Evolutionary conservation across 2,113 vertebrate species (phyloP), one percentile per base, ranked within the genome.

Genomic region (Euleptes europaea): DNA sequence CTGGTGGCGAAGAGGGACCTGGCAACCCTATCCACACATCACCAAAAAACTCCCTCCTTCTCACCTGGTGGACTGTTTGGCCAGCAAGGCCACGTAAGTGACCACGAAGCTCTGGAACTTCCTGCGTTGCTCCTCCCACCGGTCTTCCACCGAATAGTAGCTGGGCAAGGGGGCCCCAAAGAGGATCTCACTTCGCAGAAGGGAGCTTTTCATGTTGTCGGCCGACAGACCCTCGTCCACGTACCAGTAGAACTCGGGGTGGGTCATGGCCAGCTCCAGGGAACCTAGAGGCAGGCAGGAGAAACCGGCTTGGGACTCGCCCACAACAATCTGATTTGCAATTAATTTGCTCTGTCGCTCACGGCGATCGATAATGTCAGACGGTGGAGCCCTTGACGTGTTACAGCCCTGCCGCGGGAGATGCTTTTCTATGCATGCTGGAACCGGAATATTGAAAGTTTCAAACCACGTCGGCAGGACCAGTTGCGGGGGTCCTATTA

Each of bases 191-290:
- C 98, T 99, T 80, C 98, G 96, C 78, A 99, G 95, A 75, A 99
- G 96, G 35, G 98, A 97, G 92, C 98, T 99, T 88, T 97, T 98
- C 92, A 96, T 97, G 88, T 96, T 97, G 93, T 98, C 98, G 0
- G 97, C 97, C 0, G 98, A 98, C 65, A 99, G 94, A 1, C 95
- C 97, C 93, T 99, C 99, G 1, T 99, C 98, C 94, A 99, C 98
- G 0, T 99, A 99, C 98, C 98, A 99, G 96, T 99, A 99, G 95
- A 99, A 99, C 89, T 99, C 98, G 0, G 98, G 98, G 93, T 99
- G 99, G 33, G 98, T 99, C 96, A 99, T 99, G 84, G 99, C 98
- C 95, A 99, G 93, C 82, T 98, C 97, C 82, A 99, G 93, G 66
- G 98, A 98, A 69, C 99, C 98, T 99, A 93, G 0, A 0, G 72